These are phyloP conservation scores for Cosmia trapezina DNA, from an alignment of 2,888 invertebrate genomes.

Conservation along the genomic window DNA sequence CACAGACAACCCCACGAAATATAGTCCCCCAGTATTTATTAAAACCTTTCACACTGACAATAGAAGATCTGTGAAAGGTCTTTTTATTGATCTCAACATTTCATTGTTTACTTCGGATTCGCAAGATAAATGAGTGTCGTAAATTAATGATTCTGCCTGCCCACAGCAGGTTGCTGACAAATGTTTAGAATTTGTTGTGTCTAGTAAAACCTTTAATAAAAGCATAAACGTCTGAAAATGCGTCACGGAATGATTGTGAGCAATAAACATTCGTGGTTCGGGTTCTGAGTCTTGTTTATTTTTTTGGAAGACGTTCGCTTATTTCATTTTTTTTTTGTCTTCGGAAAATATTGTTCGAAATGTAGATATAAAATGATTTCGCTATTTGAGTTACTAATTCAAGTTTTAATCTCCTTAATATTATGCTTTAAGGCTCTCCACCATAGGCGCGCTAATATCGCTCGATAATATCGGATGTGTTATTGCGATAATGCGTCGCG, in stretches of 20 bases:
- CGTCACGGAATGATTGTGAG: conserved; percentile 38
- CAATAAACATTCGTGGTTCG: conserved; percentile 46
- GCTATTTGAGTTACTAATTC: neutral
- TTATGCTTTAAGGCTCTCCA: neutral
- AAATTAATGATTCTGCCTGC: conserved; percentile 79
- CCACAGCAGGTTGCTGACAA: conserved; percentile 75
- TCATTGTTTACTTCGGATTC: conserved; percentile 78
- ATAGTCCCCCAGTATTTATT: conserved; percentile 54
- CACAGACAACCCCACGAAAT: conserved; percentile 35
- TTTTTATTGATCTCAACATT: conserved; percentile 74
- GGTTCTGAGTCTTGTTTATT: conserved; percentile 16
- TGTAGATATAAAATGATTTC: neutral
- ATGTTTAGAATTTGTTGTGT: conserved; percentile 80
- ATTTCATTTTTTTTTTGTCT: neutral
- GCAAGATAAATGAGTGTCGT: conserved; percentile 77
- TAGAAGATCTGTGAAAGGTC: conserved; percentile 71
- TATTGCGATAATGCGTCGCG: too few relatives aligned
- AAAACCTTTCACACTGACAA: conserved; percentile 65
- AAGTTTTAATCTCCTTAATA: neutral
- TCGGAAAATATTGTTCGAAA: neutral
- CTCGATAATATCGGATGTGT: too few relatives aligned
- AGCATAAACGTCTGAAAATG: conserved; percentile 40
- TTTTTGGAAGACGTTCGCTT: neutral
- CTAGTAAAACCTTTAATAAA: conserved; percentile 60
- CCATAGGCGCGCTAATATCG: too few relatives aligned